Evolutionary conservation across 2,797 vertebrate species (phyloP), one percentile per base, ranked within the genome.

Genomic region (Acomys russatus): DNA sequence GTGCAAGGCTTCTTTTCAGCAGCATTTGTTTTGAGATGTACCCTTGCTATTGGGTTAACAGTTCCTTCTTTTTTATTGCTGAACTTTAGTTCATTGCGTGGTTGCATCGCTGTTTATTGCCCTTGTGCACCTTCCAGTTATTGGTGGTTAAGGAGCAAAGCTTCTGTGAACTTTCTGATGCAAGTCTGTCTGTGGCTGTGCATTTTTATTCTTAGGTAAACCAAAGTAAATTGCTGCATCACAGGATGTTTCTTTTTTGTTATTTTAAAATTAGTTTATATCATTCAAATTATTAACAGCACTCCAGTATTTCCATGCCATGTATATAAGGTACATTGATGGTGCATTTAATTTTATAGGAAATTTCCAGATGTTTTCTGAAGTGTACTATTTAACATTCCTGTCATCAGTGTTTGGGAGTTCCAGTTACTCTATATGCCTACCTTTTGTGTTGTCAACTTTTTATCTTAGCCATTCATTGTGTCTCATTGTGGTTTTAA

Each of bases 401-500:
- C 18, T 8, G 10, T 49, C 66, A 66, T 22, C 18, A 35, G 90
- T 28, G 18, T 89, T 22, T 51, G 77, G 83, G 78, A 76, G 25
- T 61, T 91, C 56, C 7, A 17, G 1, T 73, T 89, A 28, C 14
- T 92, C 38, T 30, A 0, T 63, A 66, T 54, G 25, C 51, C 51
- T 54, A 25, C 61, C 35, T 70, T 92, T 91, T 66, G 15, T 93
- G 51, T 85, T 88, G 71, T 84, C 35, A 74, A 6, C 28, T 79
- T 78, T 78, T 85, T 88, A 51, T 85, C 88, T 93, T 71, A 93
- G 83, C 20, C 14, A 17, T 88, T 96, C 35, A 79, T 11, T 83
- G 44, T 78, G 14, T 64, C 30, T 93, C 44, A 64, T 66, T 88
- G 56, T 88, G 76, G 54, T 66, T 93, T 91, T 70, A 77, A 54